phyloP scores from a whole-genome alignment of 2,113 vertebrate species.

The Centrocercus urophasianus region DNA sequence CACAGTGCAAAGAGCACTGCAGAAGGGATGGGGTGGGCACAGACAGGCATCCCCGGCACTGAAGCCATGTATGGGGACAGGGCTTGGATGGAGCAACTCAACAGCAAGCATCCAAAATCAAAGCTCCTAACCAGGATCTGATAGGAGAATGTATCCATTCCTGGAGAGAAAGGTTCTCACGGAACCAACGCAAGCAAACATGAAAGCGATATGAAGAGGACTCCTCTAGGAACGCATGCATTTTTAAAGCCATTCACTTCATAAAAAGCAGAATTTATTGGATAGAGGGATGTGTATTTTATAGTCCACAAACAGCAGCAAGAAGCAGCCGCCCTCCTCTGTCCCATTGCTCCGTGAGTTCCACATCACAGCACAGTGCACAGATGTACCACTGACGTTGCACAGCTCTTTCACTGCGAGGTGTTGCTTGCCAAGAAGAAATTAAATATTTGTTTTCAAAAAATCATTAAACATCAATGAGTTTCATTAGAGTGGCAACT shows the following conservation, averaged over 20 bases:
- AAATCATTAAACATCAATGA: slow-evolving; percentile 15
- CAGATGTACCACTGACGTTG: not conserved
- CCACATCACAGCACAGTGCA: not conserved
- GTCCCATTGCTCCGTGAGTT: accelerated
- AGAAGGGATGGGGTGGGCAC: too few relatives aligned
- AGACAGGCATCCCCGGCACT: not conserved
- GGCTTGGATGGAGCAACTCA: not conserved
- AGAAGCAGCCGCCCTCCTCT: not conserved
- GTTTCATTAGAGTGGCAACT: slow-evolving; percentile 5
- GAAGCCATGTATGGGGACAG: not conserved
- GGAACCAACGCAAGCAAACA: not conserved
- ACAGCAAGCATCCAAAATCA: not conserved
- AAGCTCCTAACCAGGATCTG: not conserved
- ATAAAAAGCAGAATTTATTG: not conserved
- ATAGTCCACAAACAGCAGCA: not conserved
- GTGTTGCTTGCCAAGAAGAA: not conserved
- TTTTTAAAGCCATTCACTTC: not conserved
- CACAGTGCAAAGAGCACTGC: not conserved
- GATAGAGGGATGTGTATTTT: not conserved
- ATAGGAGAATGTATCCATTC: not conserved
- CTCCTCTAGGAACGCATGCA: not conserved
- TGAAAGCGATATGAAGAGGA: not conserved
- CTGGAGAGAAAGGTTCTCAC: not conserved
- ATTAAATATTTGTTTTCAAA: not conserved
- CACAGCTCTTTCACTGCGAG: not conserved